Conservation (phyloP, 37 sponge, comb jelly and placozoan species). For the Haliclona indistincta region DNA sequence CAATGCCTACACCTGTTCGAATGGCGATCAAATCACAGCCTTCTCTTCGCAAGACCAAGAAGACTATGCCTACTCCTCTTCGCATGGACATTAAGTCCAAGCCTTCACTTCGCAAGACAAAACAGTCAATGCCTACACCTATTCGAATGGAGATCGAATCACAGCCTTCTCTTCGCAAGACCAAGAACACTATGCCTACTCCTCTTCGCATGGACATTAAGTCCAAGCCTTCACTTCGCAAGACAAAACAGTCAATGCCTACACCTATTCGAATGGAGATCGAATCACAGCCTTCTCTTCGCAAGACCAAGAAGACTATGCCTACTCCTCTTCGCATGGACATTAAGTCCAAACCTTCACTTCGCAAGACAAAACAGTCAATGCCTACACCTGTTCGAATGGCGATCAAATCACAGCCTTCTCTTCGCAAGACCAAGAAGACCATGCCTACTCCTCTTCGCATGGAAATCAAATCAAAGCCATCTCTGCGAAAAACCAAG, state of each 20-base stretch:
- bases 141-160: slow-evolving; percentile 51
- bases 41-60: slow-evolving; percentile 42
- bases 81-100: too few species aligned
- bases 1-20: slow-evolving; percentile 33
- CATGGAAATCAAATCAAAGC: slow-evolving; percentile 32
- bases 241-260: slow-evolving; percentile 57
- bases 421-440: slow-evolving; percentile 46
- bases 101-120: neutral
- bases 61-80: slow-evolving; percentile 28
- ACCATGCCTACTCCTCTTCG: slow-evolving; percentile 64
- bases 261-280: slow-evolving; percentile 65
- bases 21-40: slow-evolving; percentile 27
- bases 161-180: slow-evolving; percentile 27
- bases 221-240: slow-evolving; percentile 20
- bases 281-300: slow-evolving; percentile 4
- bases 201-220: slow-evolving; percentile 64
- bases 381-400: slow-evolving; percentile 57
- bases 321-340: slow-evolving; percentile 66
- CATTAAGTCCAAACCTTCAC: slow-evolving; percentile 25
- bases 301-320: slow-evolving; percentile 35
- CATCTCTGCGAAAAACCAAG: slow-evolving; percentile 49
- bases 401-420: slow-evolving; percentile 38
- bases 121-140: slow-evolving; percentile 24
- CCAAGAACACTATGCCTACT: slow-evolving; percentile 51
- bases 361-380: slow-evolving; percentile 31